Base-by-base conservation (phyloP, 2,113 vertebrate species). In the Tenrec ecaudatus region DNA sequence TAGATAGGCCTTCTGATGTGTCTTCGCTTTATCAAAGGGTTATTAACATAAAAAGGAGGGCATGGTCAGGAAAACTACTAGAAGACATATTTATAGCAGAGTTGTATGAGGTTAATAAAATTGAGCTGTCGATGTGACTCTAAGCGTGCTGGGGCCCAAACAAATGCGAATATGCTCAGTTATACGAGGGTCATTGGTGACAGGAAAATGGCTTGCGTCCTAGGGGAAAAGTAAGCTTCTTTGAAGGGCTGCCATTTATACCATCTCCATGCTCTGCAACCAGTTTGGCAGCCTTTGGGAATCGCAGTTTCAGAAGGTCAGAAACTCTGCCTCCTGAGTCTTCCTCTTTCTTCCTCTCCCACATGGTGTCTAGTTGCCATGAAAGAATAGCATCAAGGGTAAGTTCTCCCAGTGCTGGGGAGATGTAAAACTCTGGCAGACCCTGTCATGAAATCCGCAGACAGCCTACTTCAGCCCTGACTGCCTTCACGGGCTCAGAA, bases 81-180 rank as follows among this genome's bases (percentile, higher is more conserved):
- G 43, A 88, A 66, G 84, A 92, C 93, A 82, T 93, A 92, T 95
- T 93, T 94, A 89, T 58, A 53, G 27, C 53, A 81, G 20, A 38
- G 27, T 62, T 17, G 53, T 31, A 47, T 10, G 43, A 64, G 31
- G 53, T 89, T 95, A 87, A 85, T 89, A 83, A 88, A 87, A 93
- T 86, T 69, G 90, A 91, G 27, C 73, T 66, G 17, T 82, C 82
- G 88, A 83, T 80, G 64, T 80, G 58, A 86, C 82, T 82, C 33
- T 31, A 3, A 60, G 57, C 76, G 93, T 93, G 23, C 79, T 40
- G 58, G 64, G n/a, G 11, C 62, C 60, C 31, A 87, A 53, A 53
- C n/a, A n/a, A n/a, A n/a, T n/a, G n/a, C n/a, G n/a, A 92, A 84
- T 91, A 66, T 71, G 6, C 89, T 68, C 43, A 82, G 69, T 78